Conservation (phyloP, 2,113 vertebrate species). For the Upupa epops region DNA sequence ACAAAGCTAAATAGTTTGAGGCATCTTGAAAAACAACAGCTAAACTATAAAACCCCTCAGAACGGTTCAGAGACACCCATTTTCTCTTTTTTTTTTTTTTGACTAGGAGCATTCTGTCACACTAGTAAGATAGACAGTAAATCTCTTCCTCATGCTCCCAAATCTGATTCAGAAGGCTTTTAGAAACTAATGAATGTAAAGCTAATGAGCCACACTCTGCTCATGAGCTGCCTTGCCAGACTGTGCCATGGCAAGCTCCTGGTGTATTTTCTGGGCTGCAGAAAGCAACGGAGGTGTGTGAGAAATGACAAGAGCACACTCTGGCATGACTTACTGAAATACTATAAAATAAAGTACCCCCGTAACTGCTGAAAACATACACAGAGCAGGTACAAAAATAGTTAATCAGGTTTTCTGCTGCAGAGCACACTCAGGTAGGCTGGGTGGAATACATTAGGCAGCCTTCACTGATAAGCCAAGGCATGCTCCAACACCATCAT, state of each 20-base stretch:
- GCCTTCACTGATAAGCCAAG: slow-evolving; percentile 37
- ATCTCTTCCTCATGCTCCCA: slow-evolving; percentile 15
- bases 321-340: background rate
- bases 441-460: slow-evolving; percentile 43
- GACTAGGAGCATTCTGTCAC: slow-evolving; percentile 16
- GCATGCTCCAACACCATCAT: slow-evolving; percentile 42
- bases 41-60: background rate
- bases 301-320: background rate
- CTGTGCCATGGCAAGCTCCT: background rate
- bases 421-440: slow-evolving; percentile 28
- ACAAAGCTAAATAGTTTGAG: slow-evolving; percentile 4
- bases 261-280: background rate
- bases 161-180: slow-evolving; percentile 38
- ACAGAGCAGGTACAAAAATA: background rate
- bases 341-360: background rate
- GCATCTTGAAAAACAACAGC: slow-evolving; percentile 36
- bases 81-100: background rate
- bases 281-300: background rate
- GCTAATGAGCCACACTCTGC: slow-evolving; percentile 41
- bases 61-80: slow-evolving; percentile 2
- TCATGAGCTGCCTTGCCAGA: background rate
- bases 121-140: background rate
- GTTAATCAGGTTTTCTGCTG: slow-evolving; percentile 24
- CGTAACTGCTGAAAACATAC: background rate
- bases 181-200: slow-evolving; percentile 39